A percentile compares a stretch with the other conserved stretches of the same genome.
These are phyloP conservation scores for Sarcoramphus papa DNA, from an alignment of 2,797 vertebrate genomes.

Conservation along the genomic window DNA sequence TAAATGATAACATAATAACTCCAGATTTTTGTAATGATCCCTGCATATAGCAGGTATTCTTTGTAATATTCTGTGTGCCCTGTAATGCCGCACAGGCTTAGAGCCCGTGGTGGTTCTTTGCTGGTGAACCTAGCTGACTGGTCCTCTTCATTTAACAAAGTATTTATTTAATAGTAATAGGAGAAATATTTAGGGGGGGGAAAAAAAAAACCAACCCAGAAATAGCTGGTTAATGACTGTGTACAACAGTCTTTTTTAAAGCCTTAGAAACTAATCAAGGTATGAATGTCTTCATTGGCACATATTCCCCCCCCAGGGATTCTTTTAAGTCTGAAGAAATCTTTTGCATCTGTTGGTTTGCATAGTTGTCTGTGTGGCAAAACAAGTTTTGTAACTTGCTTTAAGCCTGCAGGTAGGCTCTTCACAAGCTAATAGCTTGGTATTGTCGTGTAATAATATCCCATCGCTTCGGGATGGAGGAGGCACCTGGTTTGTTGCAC, in stretches of 20 bases:
- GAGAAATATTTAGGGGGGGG: neutral
- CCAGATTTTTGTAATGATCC: neutral
- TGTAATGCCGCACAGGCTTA: fast-evolving
- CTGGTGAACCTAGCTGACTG: neutral
- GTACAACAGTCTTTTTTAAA: neutral
- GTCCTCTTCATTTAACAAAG: neutral
- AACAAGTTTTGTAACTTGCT: constrained; percentile 9
- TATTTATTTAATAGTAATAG: neutral
- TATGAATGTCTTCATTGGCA: neutral
- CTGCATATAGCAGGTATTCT: neutral
- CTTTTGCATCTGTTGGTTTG: neutral
- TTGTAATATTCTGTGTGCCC: neutral
- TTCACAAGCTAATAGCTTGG: neutral
- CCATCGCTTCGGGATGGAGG: neutral
- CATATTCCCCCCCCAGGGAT: neutral
- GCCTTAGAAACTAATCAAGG: neutral
- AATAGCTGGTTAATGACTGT: neutral
- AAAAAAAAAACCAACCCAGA: neutral
- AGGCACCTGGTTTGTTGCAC: neutral
- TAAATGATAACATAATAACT: fast-evolving
- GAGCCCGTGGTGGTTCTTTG: neutral
- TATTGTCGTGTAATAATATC: neutral
- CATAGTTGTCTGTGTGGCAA: neutral
- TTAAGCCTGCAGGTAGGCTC: neutral
- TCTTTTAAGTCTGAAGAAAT: neutral